A percentile compares a stretch with the other conserved stretches of the same genome.
These are phyloP conservation scores for Heteromyza rotundicornis DNA, from an alignment of 2,888 invertebrate species.

Conservation along the genomic window DNA sequence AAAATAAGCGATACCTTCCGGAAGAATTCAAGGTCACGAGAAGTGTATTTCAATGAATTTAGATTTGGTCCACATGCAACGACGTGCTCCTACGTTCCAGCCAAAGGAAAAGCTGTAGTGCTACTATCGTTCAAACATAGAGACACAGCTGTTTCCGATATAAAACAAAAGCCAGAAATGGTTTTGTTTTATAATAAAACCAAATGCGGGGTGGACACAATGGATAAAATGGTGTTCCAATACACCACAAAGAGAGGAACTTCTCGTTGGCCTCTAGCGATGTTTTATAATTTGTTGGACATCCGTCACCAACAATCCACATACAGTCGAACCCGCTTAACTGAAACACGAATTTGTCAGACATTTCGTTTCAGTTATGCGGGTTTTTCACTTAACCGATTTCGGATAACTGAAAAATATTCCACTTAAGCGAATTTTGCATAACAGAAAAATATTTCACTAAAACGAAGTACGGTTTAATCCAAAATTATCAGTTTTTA, in stretches of 20 bases:
- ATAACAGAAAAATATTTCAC: no score
- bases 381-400: no score
- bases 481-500: no score
- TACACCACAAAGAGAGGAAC: conserved; percentile 27
- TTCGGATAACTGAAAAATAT: no score
- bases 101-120: conserved; percentile 27
- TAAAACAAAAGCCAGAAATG: conserved; percentile 30
- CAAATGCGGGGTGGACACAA: conserved; percentile 27
- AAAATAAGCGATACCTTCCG: conserved; percentile 25
- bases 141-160: conserved; percentile 23
- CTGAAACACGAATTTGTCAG: no score
- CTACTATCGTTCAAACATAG: conserved; percentile 28
- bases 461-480: no score
- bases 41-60: conserved; percentile 22
- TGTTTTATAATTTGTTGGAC: conserved; percentile 29
- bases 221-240: conserved; percentile 27
- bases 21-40: conserved; percentile 25
- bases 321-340: no score
- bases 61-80: conserved; percentile 26
- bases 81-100: conserved; percentile 25
- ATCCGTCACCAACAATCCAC: not conserved
- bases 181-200: conserved; percentile 28
- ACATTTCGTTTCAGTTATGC: no score
- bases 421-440: no score
- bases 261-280: conserved; percentile 23